Evolutionary conservation across 2,113 vertebrate genomes (phyloP), one percentile per base, ranked within the genome.

Genomic region (Brachypodius melanocephalos): DNA sequence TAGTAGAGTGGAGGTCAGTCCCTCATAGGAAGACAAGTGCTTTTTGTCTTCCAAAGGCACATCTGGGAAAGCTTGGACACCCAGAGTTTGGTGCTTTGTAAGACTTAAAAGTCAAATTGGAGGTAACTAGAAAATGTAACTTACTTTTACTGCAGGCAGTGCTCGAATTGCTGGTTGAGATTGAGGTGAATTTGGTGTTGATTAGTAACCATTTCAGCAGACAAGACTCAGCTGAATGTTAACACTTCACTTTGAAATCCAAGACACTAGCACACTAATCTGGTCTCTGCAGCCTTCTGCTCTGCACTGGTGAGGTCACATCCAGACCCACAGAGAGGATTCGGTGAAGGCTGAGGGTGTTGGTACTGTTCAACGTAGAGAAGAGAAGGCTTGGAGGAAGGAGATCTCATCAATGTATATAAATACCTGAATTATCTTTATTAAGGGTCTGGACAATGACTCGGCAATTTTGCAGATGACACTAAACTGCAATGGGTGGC

Each of bases 401-500:
- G 20, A 14, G 4, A 58, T 22, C 12, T 48, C 32, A 52, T 48
- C 0, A 6, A 22, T 25, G 0, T 32, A 14, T 24, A 20, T 12
- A 61, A 65, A 46, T 74, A 82, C 2, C 7, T 61, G 28, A 80
- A 59, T 36, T 76, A 42, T n/a, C 17, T n/a, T 54, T 72, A 19
- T 26, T n/a, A 49, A 84, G 31, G 21, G 28, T 46, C 17, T 14
- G 15, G 13, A 46, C 7, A 0, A 42, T 31, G 15, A 46, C 16
- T 19, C 43, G 45, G 9, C 29, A 59, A 29, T 28, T 32, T 58
- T 84, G 9, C n/a, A 69, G 45, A 48, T 48, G 10, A 57, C 11
- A 9, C 9, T 77, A 29, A 54, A 55, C 17, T 45, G 4, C 24
- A 17, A 80, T 9, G 6, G 52, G 7, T 31, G 17, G 6, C 13